Base-by-base conservation (phyloP, 2,888 invertebrate species). In the Drosophila vallismaia region DNA sequence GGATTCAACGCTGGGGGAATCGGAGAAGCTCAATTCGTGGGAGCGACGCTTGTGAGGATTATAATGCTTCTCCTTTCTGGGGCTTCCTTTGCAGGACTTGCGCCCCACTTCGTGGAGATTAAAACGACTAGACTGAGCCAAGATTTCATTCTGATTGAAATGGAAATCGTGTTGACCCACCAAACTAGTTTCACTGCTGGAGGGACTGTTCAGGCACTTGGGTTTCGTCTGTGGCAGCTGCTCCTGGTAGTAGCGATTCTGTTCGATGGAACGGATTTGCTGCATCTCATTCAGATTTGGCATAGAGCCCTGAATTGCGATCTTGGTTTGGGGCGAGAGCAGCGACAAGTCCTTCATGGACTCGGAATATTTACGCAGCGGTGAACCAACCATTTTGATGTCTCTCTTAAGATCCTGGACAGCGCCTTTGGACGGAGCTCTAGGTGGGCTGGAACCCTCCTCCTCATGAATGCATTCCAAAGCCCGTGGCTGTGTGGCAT, bases 71-170 rank as follows among this genome's bases (percentile, higher is more conserved):
- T 62, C 57, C 1, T 52, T 19, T 0, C 49, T 14, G 0, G 85
- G 83, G 36, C 86, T 86, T 44, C 45, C 62, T 38, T 75, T 78
- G 4, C 72, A 71, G 0, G 76, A 62, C 50, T 80, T 90, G 3
- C 75, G 50, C 0, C 88, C 90, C 3, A 90, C 69, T 71, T 92
- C 92, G 59, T 92, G 78, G 10, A 92, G 50, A 82, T 92, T 92
- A 24, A 91, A 91, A 8, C 90, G 89, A 76, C 92, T 92, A 0
- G 92, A 92, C 74, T 92, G 92, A 0, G 92, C 92, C 7, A 91
- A 74, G 49, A 92, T 92, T 71, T 92, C 92, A 50, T 84, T 85
- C n/a, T 92, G 91, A 55, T 90, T 88, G 48, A 92, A 92, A 0
- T 81, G 49, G 10, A 89, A 53, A 46, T 92, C 91, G 0, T 68